These are phyloP conservation scores for Alviniconcha strummeri DNA, from an alignment of 2,888 invertebrate species.

Conservation along the genomic window DNA sequence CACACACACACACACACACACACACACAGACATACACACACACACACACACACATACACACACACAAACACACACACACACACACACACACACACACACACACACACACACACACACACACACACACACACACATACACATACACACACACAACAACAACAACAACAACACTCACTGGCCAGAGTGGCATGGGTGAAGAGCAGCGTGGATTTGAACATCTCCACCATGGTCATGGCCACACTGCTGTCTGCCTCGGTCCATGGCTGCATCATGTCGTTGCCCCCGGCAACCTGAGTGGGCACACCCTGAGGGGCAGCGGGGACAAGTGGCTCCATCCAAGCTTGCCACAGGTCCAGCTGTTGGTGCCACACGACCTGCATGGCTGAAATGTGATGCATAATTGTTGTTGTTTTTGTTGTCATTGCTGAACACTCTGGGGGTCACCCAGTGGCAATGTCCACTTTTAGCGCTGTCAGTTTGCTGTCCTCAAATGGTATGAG, in stretches of 20 bases:
- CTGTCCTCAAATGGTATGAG: no score
- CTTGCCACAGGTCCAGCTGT: constrained; percentile 81
- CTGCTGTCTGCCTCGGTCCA: constrained; percentile 82
- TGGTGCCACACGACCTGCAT: constrained; percentile 83
- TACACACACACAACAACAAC: no score
- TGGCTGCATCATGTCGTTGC: constrained; percentile 78
- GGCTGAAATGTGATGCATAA: constrained; percentile 69
- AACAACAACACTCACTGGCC: not conserved
- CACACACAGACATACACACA: no score
- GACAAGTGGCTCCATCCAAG: constrained; percentile 85
- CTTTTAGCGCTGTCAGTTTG: constrained; percentile 53
- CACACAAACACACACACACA: no score
- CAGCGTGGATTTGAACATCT: constrained; percentile 76
- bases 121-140: no score
- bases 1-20: no score
- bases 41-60: no score
- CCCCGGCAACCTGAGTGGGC: constrained; percentile 67
- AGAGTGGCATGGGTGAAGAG: constrained; percentile 34
- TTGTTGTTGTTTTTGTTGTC: no score
- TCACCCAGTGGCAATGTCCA: no score
- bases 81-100: no score
- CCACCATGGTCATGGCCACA: constrained; percentile 80
- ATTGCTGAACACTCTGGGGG: no score
- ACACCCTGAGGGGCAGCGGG: constrained; percentile 73
- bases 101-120: no score